A percentile compares a stretch with the other conserved stretches of the same genome.
Conservation (phyloP, 2,888 invertebrate species). For the Nudaria mundana region DNA sequence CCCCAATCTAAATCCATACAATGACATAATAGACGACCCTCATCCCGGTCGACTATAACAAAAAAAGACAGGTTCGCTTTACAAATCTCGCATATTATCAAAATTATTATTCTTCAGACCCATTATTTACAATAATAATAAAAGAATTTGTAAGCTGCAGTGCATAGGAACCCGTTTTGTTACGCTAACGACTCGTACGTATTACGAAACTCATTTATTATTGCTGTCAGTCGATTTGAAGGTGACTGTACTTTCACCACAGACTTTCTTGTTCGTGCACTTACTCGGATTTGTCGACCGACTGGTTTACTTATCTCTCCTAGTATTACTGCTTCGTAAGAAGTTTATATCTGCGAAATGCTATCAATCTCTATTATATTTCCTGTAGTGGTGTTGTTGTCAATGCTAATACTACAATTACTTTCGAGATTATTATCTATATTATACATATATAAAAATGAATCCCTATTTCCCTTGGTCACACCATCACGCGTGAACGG, state of each 20-base stretch:
- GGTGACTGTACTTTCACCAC: slow-evolving; percentile 69
- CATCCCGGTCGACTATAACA: slow-evolving; percentile 44
- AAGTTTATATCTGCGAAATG: slow-evolving; percentile 48
- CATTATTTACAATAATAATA: slow-evolving; percentile 50
- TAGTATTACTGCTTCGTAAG: slow-evolving; percentile 50
- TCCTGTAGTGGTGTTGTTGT: slow-evolving; percentile 39
- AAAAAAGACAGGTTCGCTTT: slow-evolving; percentile 57
- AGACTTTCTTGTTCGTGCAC: slow-evolving; percentile 62
- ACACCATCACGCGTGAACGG: too few species aligned
- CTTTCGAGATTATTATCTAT: slow-evolving; percentile 27
- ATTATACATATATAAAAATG: too few species aligned
- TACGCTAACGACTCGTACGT: slow-evolving; percentile 49
- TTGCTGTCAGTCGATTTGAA: slow-evolving; percentile 64
- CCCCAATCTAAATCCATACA: slow-evolving; percentile 51
- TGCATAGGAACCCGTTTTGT: slow-evolving; percentile 59
- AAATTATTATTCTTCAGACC: slow-evolving; percentile 51
- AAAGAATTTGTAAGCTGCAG: slow-evolving; percentile 38
- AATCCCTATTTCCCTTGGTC: too few species aligned
- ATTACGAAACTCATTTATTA: slow-evolving; percentile 71
- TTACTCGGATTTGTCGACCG: slow-evolving; percentile 44
- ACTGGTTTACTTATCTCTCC: slow-evolving; percentile 60
- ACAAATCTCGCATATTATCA: slow-evolving; percentile 54
- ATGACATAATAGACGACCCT: slow-evolving; percentile 49
- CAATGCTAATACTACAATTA: slow-evolving; percentile 44
- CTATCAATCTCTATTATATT: slow-evolving; percentile 41